Percentiles rank a stretch among this genome's conserved stretches.
These are phyloP conservation scores for Brachymystax lenok DNA, from an alignment of 2,797 vertebrate species.

Conservation along the genomic window DNA sequence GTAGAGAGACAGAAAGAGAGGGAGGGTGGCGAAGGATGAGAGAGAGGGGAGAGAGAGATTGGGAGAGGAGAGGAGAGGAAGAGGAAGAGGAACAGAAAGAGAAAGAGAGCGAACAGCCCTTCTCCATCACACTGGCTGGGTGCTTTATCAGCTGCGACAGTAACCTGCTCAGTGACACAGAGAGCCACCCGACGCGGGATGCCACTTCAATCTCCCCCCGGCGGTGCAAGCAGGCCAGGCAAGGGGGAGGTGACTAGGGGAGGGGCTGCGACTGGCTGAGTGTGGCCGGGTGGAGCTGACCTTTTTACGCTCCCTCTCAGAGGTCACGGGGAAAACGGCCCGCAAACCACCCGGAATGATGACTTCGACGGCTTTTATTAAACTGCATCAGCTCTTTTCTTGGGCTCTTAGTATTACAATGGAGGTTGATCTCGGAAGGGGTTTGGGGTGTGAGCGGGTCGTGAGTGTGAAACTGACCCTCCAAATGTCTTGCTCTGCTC, in stretches of 20 bases:
- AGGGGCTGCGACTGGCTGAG: constrained; percentile 2
- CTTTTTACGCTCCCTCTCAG: constrained; percentile 43
- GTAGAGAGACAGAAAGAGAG: neutral
- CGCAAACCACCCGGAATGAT: constrained; percentile 37
- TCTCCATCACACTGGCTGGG: constrained; percentile 48
- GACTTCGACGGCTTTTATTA: constrained; percentile 48
- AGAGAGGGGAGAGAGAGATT: constrained; percentile 13
- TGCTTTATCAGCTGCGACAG: constrained; percentile 55
- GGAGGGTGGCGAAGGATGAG: constrained; percentile 11
- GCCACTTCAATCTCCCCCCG: constrained; percentile 46
- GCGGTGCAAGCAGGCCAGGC: neutral
- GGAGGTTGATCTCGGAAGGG: constrained; percentile 12
- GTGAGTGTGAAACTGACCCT: neutral
- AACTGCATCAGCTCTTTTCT: constrained; percentile 21
- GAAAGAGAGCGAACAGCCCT: constrained; percentile 38
- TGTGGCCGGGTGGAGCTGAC: constrained; percentile 36
- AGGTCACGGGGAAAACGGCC: constrained; percentile 40
- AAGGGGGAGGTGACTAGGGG: constrained; percentile 14
- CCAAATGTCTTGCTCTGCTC: neutral
- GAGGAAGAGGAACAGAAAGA: constrained; percentile 36
- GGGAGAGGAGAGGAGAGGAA: constrained; percentile 20
- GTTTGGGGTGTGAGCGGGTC: constrained; percentile 6
- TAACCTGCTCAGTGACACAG: constrained; percentile 39
- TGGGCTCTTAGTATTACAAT: constrained; percentile 26
- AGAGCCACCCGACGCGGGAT: constrained; percentile 13